phyloP scores from a whole-genome alignment of 2,113 vertebrate genomes.

The Trichomycterus rosablanca region DNA sequence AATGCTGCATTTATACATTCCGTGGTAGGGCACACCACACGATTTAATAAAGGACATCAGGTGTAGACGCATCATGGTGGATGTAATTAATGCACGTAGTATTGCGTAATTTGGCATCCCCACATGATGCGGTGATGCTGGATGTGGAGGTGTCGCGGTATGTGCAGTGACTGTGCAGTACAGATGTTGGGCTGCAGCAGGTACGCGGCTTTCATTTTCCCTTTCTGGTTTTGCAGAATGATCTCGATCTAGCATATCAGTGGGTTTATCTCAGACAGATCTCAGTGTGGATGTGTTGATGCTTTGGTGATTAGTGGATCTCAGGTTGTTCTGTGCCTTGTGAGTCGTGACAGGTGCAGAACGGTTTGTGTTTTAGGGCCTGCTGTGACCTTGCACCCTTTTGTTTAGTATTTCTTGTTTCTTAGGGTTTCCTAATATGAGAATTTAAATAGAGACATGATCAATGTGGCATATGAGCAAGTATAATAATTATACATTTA shows the following conservation, averaged over 20 bases:
- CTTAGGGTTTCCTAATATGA: not conserved
- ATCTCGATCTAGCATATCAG: no score
- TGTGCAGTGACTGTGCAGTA: slow-evolving; percentile 23
- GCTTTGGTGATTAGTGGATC: not conserved
- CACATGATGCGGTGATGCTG: no score
- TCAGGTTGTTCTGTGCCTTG: no score
- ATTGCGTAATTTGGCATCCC: not conserved
- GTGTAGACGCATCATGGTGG: not conserved
- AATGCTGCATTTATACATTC: no score
- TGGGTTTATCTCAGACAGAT: not conserved
- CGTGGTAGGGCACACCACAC: slow-evolving; percentile 26
- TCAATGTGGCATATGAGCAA: not conserved
- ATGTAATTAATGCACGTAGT: not conserved
- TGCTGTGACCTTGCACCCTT: slow-evolving; percentile 42
- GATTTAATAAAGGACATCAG: slow-evolving; percentile 1
- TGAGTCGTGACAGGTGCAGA: slow-evolving; percentile 39
- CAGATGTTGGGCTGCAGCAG: slow-evolving; percentile 36
- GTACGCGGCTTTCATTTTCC: not conserved
- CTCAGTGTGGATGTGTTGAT: slow-evolving; percentile 3
- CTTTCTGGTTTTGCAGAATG: no score
- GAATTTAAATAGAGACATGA: no score
- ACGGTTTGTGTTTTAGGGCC: slow-evolving; percentile 24
- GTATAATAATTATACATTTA: not conserved
- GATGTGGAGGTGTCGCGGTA: not conserved
- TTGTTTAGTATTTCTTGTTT: not conserved